Evolutionary conservation across 2,888 invertebrate genomes (phyloP), one percentile per base, ranked within the genome.

Genomic region (Theristus sp.): DNA sequence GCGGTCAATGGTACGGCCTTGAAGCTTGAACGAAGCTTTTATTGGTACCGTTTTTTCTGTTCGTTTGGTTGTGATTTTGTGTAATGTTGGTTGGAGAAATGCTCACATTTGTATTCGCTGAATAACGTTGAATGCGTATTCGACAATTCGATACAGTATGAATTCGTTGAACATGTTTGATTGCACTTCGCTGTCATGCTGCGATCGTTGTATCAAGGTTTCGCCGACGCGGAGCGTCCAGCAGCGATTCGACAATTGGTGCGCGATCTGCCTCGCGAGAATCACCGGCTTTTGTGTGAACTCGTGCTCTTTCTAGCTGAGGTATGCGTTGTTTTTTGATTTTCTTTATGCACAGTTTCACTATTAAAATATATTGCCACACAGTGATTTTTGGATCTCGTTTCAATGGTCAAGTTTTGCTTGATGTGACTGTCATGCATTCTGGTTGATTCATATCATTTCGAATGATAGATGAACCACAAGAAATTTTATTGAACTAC

Each of bases 261-360:
- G 3, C 62, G 64, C 2, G 64, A 66, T 25, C 64, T 72, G 27
- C 71, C 70, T 2, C 60, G 60, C 6, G 66, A 69, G 29, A 72
- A 72, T 63, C 67, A 65, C 58, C 52, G 65, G 13, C 64, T 72
- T n/a, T 64, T 72, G 57, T 68, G 67, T 59, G 66, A 66, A 0
- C 64, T 72, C 38, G 63, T 69, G 26, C 60, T 65, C 25, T 71
- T 73, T 56, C 59, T 72, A 57, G 70, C 68, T 0, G 67, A 70
- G 64, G 70, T 68, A 38, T 38, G 38, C 6, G 38, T 38, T 38
- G 6, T 38, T 38, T 38, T 6, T 38, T 38, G 17, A 38, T 6
- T 13, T 38, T 38, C 38, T 38, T 38, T 17, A 38, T 17, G 38
- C 17, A 38, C 38, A 17, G 38, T 38, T 13, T 38, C n/a, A n/a